A percentile compares a stretch with the other conserved stretches of the same genome.
These are phyloP conservation scores for Chelonoidis abingdonii DNA, from an alignment of 2,113 vertebrate species.

Conservation along the genomic window DNA sequence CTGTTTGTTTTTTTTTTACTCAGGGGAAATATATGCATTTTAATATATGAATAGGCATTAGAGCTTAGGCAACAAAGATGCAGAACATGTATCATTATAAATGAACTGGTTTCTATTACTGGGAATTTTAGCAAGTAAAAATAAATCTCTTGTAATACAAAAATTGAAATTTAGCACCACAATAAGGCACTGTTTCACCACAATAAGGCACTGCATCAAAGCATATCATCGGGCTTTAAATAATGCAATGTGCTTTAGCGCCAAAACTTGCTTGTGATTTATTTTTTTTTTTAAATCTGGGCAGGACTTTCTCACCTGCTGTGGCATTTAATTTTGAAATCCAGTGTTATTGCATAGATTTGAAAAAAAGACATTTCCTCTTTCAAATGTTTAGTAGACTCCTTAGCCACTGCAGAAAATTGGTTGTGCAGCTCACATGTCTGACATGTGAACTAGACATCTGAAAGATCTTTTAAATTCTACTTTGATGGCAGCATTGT, in stretches of 20 bases:
- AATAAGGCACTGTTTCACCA: background rate
- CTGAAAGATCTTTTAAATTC: background rate
- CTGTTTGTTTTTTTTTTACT: background rate
- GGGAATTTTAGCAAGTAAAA: background rate
- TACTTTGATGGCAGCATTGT: background rate
- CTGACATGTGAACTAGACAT: background rate
- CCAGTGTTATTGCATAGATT: background rate
- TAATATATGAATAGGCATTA: background rate
- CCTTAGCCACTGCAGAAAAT: fast-evolving
- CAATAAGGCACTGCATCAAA: background rate
- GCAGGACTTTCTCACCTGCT: too few relatives aligned
- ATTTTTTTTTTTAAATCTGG: background rate
- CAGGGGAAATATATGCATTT: fast-evolving
- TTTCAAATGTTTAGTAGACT: background rate
- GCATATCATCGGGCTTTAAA: background rate
- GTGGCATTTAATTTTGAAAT: background rate
- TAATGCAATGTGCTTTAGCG: too few relatives aligned
- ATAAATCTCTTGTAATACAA: background rate
- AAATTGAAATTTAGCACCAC: background rate
- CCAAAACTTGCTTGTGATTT: background rate
- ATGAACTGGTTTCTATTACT: background rate
- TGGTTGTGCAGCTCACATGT: background rate
- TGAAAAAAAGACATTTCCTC: fast-evolving
- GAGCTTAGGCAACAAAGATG: background rate
- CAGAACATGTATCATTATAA: background rate